Conservation (phyloP, 2,113 vertebrate genomes). For the Atlantisia rogersi region DNA sequence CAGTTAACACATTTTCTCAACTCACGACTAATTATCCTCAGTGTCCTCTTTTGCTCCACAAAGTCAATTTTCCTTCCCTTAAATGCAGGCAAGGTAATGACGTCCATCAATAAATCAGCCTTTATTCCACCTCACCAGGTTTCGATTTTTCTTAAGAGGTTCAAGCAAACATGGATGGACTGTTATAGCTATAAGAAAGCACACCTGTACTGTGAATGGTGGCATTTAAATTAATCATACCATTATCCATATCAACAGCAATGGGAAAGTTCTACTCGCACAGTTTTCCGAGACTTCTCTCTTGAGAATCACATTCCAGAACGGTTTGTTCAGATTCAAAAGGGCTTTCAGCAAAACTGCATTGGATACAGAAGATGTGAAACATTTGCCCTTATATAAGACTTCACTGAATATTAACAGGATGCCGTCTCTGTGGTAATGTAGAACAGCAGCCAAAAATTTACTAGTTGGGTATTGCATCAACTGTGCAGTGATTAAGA, state of each 20-base stretch:
- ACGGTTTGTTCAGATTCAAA: background rate
- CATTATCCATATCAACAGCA: fast-evolving
- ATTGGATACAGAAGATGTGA: background rate
- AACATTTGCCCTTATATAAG: background rate
- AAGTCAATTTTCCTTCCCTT: background rate
- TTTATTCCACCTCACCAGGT: background rate
- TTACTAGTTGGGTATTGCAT: background rate
- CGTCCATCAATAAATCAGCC: background rate
- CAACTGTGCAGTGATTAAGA: background rate
- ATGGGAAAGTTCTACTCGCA: background rate
- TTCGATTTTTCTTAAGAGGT: background rate
- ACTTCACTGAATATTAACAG: background rate
- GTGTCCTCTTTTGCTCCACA: background rate
- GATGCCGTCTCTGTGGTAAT: background rate
- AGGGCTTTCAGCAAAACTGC: background rate
- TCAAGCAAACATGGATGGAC: background rate
- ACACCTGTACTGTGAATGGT: background rate
- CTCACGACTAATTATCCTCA: background rate
- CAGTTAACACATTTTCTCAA: background rate
- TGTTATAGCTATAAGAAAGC: background rate
- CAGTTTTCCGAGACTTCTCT: background rate
- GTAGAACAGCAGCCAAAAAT: background rate
- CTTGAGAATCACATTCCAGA: background rate
- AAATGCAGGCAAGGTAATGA: background rate
- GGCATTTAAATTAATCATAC: background rate